phyloP scores from a whole-genome alignment of 1,140 invertebrate species.

The Drosophila cardini region DNA sequence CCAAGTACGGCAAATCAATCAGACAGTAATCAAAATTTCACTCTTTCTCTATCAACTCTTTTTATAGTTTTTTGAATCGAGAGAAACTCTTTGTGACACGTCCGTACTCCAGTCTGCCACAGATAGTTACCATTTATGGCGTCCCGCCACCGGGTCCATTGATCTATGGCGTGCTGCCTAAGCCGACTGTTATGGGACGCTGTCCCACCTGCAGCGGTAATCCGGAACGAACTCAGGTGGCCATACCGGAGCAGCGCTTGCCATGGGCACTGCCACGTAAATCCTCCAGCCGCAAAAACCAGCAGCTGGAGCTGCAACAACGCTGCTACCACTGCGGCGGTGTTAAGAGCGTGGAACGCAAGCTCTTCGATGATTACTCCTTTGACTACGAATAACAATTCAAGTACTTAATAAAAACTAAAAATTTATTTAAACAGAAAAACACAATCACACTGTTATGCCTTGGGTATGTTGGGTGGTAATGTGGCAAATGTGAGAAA shows the following conservation, averaged over 20 bases:
- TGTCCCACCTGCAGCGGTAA: constrained; percentile 80
- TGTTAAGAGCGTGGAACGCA: constrained; percentile 55
- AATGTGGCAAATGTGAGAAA: constrained; percentile 96
- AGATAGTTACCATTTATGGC: constrained; percentile 74
- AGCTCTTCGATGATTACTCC: constrained; percentile 51
- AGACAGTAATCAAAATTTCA: background rate
- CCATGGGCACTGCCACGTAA: constrained; percentile 85
- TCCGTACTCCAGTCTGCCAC: constrained; percentile 69
- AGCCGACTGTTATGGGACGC: constrained; percentile 55
- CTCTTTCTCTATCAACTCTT: background rate
- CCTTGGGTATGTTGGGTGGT: constrained; percentile 86
- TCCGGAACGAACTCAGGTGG: constrained; percentile 72
- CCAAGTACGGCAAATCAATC: constrained; percentile 82
- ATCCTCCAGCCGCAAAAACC: constrained; percentile 67
- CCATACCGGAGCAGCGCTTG: constrained; percentile 84
- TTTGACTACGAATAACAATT: constrained; percentile 65
- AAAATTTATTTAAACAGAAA: constrained; percentile 50
- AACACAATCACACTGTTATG: constrained; percentile 38
- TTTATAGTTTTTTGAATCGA: constrained; percentile 83
- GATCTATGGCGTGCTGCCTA: constrained; percentile 62
- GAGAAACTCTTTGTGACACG: constrained; percentile 80
- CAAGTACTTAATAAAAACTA: constrained; percentile 26
- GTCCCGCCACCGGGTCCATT: constrained; percentile 55
- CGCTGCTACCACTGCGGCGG: constrained; percentile 72
- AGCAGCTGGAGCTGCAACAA: constrained; percentile 36